A percentile compares a stretch with the other conserved stretches of the same genome.
phyloP scores from a whole-genome alignment of 2,797 vertebrate genomes.

The Enteromius afrohamiltoni region DNA sequence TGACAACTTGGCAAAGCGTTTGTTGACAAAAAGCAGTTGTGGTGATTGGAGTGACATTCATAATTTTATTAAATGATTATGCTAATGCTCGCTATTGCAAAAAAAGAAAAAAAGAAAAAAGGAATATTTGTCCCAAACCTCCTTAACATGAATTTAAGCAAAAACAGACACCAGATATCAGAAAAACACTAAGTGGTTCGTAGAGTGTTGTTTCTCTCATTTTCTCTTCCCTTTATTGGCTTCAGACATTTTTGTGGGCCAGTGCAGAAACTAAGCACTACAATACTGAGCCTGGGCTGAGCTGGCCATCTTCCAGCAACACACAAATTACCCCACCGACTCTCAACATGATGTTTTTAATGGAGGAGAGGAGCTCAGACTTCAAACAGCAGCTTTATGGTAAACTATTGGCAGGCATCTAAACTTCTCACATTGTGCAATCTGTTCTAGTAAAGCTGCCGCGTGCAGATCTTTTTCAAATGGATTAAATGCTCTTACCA shows the following conservation, averaged over 20 bases:
- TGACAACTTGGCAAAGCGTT: constrained; percentile 23
- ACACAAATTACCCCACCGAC: constrained; percentile 71
- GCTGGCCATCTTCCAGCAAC: constrained; percentile 66
- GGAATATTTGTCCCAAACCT: not conserved
- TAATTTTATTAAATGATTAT: constrained; percentile 42
- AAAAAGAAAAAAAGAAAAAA: constrained; percentile 56
- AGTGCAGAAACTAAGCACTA: constrained; percentile 69
- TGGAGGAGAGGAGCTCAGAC: constrained; percentile 63
- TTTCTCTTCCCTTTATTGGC: constrained; percentile 45
- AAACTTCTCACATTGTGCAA: constrained; percentile 69
- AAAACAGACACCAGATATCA: constrained; percentile 47
- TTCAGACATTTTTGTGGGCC: constrained; percentile 61
- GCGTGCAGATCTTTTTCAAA: constrained; percentile 58
- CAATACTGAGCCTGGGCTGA: constrained; percentile 62
- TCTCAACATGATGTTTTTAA: constrained; percentile 61
- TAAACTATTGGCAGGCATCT: constrained; percentile 70
- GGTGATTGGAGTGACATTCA: constrained; percentile 34
- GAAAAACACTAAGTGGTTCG: not conserved
- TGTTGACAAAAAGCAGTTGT: constrained; percentile 33
- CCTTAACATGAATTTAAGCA: constrained; percentile 23
- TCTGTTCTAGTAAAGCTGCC: constrained; percentile 52
- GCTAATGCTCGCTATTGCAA: constrained; percentile 25
- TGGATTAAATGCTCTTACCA: constrained; percentile 56
- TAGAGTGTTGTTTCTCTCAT: constrained; percentile 46
- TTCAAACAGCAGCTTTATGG: constrained; percentile 72